Percentiles rank a stretch among this genome's conserved stretches.
Evolutionary conservation across 2,797 vertebrate species (phyloP).

Genomic region (Pangasius macronema): DNA sequence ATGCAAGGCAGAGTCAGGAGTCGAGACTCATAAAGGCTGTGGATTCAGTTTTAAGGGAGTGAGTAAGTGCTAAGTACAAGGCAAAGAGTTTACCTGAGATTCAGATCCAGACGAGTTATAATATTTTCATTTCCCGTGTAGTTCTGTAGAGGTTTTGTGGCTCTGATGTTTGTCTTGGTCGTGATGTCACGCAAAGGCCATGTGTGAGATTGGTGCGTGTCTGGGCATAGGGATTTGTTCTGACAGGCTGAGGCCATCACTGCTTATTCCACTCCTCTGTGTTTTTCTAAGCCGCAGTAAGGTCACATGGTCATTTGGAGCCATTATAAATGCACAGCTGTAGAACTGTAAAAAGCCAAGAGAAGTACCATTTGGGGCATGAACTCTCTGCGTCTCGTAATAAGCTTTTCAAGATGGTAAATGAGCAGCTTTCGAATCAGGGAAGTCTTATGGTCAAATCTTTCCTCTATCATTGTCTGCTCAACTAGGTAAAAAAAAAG

Average conservation of each 20-base stretch:
- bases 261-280: background rate
- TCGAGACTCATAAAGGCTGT: background rate
- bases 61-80: background rate
- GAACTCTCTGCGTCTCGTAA: background rate
- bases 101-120: background rate
- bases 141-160: background rate
- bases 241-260: conserved; percentile 8
- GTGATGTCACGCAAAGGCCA: background rate
- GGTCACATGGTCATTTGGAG: conserved; percentile 12
- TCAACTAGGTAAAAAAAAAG: background rate
- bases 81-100: background rate
- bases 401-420: background rate
- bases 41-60: background rate
- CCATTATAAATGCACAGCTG: conserved; percentile 20
- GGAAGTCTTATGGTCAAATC: background rate
- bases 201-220: background rate
- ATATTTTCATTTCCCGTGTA: background rate
- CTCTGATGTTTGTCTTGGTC: conserved; percentile 2
- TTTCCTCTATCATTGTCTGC: background rate
- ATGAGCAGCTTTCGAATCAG: conserved; percentile 2
- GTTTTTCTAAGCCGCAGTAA: conserved; percentile 22
- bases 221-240: background rate
- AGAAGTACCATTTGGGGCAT: background rate
- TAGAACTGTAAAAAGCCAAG: background rate
- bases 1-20: conserved; percentile 36